Evolutionary conservation across 2,888 invertebrate species (phyloP).

Genomic region (Furcula furcula): DNA sequence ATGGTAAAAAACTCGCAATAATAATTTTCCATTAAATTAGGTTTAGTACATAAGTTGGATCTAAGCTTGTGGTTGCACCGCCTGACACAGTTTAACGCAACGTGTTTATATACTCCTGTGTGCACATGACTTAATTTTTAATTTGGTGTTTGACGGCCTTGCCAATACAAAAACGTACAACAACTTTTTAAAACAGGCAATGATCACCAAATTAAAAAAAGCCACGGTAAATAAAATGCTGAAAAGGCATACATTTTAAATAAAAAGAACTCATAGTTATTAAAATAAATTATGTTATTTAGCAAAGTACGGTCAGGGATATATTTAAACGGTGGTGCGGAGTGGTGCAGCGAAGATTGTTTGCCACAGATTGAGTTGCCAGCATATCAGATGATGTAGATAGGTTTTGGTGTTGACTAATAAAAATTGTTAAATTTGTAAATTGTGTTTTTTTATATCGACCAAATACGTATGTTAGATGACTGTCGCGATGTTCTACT

Average conservation of each 20-base stretch:
- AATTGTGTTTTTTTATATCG: slow-evolving; percentile 25
- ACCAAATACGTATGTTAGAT: no score
- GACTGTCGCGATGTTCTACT: no score
- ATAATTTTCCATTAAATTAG: slow-evolving; percentile 10
- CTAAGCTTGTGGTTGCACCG: slow-evolving; percentile 24
- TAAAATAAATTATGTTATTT: slow-evolving; percentile 40
- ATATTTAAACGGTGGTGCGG: slow-evolving; percentile 3
- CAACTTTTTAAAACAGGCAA: no score
- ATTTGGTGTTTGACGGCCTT: slow-evolving; percentile 18
- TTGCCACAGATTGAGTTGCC: slow-evolving; percentile 50
- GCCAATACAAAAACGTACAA: no score
- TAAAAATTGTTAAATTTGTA: slow-evolving; percentile 80
- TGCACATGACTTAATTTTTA: slow-evolving; percentile 26
- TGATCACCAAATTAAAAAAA: slow-evolving; percentile 26
- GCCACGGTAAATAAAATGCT: slow-evolving; percentile 31
- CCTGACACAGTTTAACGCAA: slow-evolving; percentile 23
- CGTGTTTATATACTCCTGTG: slow-evolving; percentile 30
- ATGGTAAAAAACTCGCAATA: slow-evolving; percentile 7
- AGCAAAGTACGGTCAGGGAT: slow-evolving; percentile 31
- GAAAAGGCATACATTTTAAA: slow-evolving; percentile 43
- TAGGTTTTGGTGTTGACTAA: slow-evolving; percentile 74
- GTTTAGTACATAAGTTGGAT: slow-evolving; percentile 12
- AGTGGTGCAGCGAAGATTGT: slow-evolving; percentile 22
- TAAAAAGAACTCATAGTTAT: slow-evolving; percentile 27
- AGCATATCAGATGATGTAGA: slow-evolving; percentile 73